These are phyloP conservation scores for Eupithecia abbreviata DNA, from an alignment of 2,888 invertebrate genomes.

Conservation along the genomic window DNA sequence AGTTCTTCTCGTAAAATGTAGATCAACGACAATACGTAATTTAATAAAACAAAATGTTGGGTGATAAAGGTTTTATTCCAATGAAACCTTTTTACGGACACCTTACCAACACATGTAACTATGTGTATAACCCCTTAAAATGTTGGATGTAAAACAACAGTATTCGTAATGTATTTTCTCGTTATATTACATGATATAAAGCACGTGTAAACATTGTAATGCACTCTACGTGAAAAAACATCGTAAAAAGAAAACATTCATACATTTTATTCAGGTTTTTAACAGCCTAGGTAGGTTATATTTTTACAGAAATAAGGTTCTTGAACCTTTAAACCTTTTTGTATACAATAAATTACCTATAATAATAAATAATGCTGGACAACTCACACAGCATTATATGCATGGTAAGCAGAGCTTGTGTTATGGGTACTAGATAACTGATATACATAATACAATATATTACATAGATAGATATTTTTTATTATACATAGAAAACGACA, in stretches of 20 bases:
- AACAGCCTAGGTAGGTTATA: neutral
- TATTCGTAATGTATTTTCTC: constrained; percentile 1
- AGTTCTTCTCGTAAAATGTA: too few species aligned
- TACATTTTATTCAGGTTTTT: neutral
- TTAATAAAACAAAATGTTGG: neutral
- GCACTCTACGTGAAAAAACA: neutral
- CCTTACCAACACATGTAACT: neutral
- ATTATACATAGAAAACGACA: too few species aligned
- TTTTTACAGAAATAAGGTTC: too few species aligned
- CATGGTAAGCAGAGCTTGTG: too few species aligned
- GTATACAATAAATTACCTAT: too few species aligned
- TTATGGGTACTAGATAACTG: too few species aligned
- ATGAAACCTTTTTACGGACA: neutral
- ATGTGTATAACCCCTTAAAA: neutral
- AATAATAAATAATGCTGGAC: too few species aligned
- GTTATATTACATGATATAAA: neutral
- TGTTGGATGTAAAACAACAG: neutral
- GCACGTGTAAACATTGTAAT: neutral
- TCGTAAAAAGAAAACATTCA: constrained; percentile 1
- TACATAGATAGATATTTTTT: too few species aligned
- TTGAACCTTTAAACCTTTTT: too few species aligned
- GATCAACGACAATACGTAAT: too few species aligned
- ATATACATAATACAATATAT: too few species aligned
- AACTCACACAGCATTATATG: too few species aligned
- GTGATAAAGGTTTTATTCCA: neutral